Conservation (phyloP, 2,113 vertebrate genomes). For the Pipra filicauda region DNA sequence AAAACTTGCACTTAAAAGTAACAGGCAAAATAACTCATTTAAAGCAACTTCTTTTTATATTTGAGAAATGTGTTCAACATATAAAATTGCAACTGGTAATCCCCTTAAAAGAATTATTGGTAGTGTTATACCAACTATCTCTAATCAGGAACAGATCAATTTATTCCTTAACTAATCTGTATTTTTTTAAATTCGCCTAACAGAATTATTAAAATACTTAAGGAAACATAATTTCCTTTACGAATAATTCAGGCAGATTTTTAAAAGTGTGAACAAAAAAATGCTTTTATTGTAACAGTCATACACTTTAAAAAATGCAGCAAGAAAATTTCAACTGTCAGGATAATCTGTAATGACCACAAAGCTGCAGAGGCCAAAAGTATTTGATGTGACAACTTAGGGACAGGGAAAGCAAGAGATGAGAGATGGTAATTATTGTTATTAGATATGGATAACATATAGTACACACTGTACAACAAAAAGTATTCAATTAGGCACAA, state of each 20-base stretch:
- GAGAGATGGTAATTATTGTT: slow-evolving; percentile 31
- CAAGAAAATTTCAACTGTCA: slow-evolving; percentile 61
- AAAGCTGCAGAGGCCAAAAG: slow-evolving; percentile 34
- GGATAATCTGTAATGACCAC: slow-evolving; percentile 46
- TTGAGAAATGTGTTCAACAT: not conserved
- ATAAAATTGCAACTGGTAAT: not conserved
- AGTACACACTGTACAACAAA: slow-evolving; percentile 46
- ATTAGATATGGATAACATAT: slow-evolving; percentile 46
- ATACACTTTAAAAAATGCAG: slow-evolving; percentile 51
- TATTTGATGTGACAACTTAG: slow-evolving; percentile 30
- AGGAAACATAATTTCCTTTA: slow-evolving; percentile 45
- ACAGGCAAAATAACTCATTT: not conserved
- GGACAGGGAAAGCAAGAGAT: slow-evolving; percentile 24
- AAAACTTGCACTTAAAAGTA: not conserved
- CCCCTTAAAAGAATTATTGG: not conserved
- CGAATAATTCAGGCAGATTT: slow-evolving; percentile 58
- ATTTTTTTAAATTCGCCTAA: not conserved
- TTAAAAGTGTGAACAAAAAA: slow-evolving; percentile 43
- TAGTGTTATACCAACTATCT: not conserved
- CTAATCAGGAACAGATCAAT: not conserved
- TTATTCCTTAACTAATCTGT: not conserved
- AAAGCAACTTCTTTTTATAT: not conserved
- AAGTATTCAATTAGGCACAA: slow-evolving; percentile 38
- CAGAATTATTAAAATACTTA: not conserved
- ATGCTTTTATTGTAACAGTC: slow-evolving; percentile 57